Evolutionary conservation across 2,113 vertebrate genomes (phyloP), one percentile per base, ranked within the genome.

Genomic region (Aplodontia rufa): DNA sequence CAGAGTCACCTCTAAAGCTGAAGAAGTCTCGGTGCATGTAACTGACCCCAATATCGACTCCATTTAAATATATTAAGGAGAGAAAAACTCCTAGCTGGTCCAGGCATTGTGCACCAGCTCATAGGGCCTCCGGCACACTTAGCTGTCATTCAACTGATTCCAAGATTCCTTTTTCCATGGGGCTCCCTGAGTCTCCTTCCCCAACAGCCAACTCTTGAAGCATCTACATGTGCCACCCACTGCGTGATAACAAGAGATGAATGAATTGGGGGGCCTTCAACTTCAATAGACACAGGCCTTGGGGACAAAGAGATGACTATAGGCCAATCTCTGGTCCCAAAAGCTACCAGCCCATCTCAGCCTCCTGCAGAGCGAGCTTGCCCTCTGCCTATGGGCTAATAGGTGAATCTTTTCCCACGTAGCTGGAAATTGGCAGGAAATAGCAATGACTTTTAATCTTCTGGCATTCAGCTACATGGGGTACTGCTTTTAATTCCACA

Each of bases 1-100:
- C 92, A 97, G 62, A 97, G 74, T 97, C 91, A 97, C 62, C 89
- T 97, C 97, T 97, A 86, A 94, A 93, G 85, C 93, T 83, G 78
- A 78, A 66, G 95, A 95, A 85, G 17, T 12, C 83, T 91, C 96
- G 66, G 79, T 40, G 75, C 68, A 66, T 79, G 62, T 42, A 95
- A 81, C 92, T 96, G 97, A 76, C 90, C 95, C 96, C 75, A 85
- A 93, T 97, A 94, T 53, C 90, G 91, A 74, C 87, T 96, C 69
- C 51, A 72, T 92, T 98, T 96, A 95, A 97, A 97, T 93, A 66
- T 12, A 62, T 89, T 96, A 93, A 90, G 66, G 68, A 84, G 49
- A 79, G 47, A 87, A 72, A 96, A 88, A 71, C n/a, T 68, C 92
- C 37, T 55, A 58, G 4, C 42, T 88, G 88, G 28, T 66, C 51